Conservation (phyloP, 2,797 vertebrate species). For the Uromys caudimaculatus region DNA sequence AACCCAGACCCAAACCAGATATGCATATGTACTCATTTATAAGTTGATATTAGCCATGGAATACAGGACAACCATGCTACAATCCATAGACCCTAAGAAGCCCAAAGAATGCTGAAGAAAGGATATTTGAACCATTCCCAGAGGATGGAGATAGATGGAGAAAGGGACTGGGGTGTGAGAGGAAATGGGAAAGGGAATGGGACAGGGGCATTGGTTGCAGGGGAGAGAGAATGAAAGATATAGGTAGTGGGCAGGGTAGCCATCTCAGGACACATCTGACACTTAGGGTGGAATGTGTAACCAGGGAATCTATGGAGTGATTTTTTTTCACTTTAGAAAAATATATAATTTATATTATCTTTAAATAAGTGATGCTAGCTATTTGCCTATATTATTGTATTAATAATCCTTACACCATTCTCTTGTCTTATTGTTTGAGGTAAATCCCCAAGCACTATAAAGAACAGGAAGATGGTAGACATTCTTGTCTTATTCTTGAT, state of each 20-base stretch:
- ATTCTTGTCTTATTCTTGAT: not conserved
- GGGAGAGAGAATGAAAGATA: not conserved
- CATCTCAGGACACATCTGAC: not conserved
- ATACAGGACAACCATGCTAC: not conserved
- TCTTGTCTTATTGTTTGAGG: not conserved
- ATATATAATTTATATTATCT: not conserved
- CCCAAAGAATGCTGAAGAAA: not conserved
- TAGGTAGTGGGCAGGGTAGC: not conserved
- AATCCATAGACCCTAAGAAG: not conserved
- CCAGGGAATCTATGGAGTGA: no score
- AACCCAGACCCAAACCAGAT: not conserved
- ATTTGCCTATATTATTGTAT: not conserved
- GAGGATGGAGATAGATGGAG: no score
- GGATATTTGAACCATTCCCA: not conserved
- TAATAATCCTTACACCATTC: not conserved
- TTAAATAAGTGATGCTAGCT: not conserved
- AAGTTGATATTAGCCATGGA: not conserved
- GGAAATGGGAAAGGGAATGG: not conserved
- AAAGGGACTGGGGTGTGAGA: no score
- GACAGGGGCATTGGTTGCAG: not conserved
- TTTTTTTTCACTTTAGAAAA: not conserved
- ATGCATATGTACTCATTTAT: not conserved
- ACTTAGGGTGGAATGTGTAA: not conserved
- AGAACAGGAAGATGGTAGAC: not conserved
- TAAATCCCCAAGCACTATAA: not conserved